These are phyloP conservation scores for Diogma glabrata DNA, from an alignment of 2,888 invertebrate genomes.

Conservation along the genomic window DNA sequence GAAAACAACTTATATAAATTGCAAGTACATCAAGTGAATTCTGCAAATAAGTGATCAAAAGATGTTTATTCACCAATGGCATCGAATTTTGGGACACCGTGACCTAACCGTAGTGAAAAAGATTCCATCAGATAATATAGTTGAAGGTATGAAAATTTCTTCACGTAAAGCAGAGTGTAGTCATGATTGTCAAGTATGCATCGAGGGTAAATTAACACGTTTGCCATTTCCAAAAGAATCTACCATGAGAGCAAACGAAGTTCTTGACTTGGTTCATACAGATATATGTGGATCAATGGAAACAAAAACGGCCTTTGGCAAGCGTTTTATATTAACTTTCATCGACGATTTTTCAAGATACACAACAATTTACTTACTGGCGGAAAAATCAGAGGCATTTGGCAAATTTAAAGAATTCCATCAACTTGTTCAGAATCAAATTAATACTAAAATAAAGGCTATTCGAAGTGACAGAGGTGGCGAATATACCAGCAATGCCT, in stretches of 20 bases:
- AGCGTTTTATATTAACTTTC: conserved; percentile 23
- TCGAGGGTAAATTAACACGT: conserved; percentile 21
- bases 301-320: conserved; percentile 17
- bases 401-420: conserved; percentile 17
- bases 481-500: conserved; percentile 21
- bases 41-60: no score
- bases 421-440: conserved; percentile 16
- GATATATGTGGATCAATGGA: conserved; percentile 27
- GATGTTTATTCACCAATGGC: conserved; percentile 19
- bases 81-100: conserved; percentile 19
- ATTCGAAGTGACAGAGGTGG: conserved; percentile 21
- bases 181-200: conserved; percentile 18
- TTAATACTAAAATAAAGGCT: conserved; percentile 16
- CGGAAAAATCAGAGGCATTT: conserved; percentile 20
- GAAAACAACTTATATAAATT: neutral
- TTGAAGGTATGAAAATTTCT: conserved; percentile 16
- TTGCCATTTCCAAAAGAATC: conserved; percentile 22
- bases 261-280: no score
- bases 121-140: conserved; percentile 12
- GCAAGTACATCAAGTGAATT: no score
- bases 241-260: conserved; percentile 5
- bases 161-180: no score
- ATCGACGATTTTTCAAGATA: conserved; percentile 27
- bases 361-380: conserved; percentile 20
- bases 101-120: conserved; percentile 15